These are phyloP conservation scores for Polyodon spathula DNA, from an alignment of 2,113 vertebrate genomes.

Conservation along the genomic window DNA sequence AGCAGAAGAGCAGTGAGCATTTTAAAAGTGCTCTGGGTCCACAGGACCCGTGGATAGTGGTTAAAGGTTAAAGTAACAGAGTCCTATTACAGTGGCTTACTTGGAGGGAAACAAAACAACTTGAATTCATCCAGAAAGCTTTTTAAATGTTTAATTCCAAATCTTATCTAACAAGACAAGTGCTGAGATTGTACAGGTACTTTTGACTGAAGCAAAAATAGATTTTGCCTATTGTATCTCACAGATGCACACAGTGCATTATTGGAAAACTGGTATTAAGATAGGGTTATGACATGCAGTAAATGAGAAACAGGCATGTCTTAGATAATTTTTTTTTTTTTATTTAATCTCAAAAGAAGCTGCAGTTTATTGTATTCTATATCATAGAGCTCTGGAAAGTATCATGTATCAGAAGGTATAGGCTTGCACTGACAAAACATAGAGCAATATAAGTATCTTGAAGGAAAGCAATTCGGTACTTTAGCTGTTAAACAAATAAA, in stretches of 20 bases:
- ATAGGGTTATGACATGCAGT: background rate
- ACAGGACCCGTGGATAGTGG: too few relatives aligned
- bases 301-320: background rate
- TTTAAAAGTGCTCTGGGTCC: too few relatives aligned
- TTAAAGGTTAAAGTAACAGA: too few relatives aligned
- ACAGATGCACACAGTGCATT: conserved; percentile 12
- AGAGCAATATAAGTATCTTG: background rate
- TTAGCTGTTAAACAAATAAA: too few relatives aligned
- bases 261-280: background rate
- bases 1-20: too few relatives aligned
- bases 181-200: conserved; percentile 66
- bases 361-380: conserved; percentile 11
- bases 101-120: too few relatives aligned
- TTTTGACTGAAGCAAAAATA: conserved; percentile 55
- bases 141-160: conserved; percentile 56
- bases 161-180: conserved; percentile 61
- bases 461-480: too few relatives aligned
- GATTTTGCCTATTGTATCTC: background rate
- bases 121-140: background rate
- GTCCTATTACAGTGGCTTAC: background rate
- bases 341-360: conserved; percentile 9
- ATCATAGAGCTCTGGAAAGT: background rate
- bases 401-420: background rate
- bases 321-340: background rate
- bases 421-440: background rate